Evolutionary conservation across 1,140 invertebrate genomes (phyloP).

Genomic region (Calephelis virginiensis): DNA sequence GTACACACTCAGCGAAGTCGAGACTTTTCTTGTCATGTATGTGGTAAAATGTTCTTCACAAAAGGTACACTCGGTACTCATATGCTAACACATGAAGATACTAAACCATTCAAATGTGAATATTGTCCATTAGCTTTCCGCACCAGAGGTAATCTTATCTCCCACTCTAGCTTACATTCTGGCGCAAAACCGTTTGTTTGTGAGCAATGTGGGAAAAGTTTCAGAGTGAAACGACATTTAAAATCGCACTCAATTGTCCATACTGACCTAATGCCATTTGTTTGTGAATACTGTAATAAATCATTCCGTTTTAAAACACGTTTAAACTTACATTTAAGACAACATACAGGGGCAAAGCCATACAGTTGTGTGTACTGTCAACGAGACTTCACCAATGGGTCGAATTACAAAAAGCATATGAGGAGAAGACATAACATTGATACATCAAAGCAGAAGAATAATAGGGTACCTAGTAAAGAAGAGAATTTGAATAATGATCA

Average conservation of each 20-base stretch:
- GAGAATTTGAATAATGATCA: conserved; percentile 12
- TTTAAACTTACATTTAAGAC: conserved; percentile 82
- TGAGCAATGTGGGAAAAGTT: conserved; percentile 86
- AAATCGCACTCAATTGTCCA: conserved; percentile 82
- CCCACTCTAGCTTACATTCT: conserved; percentile 82
- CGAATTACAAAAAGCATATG: conserved; percentile 89
- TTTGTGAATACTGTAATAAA: conserved; percentile 86
- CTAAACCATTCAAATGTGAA: conserved; percentile 62
- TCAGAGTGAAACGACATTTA: conserved; percentile 79
- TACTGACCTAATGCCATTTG: conserved; percentile 92
- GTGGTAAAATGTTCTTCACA: conserved; percentile 73
- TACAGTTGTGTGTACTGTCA: conserved; percentile 82
- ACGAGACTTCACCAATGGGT: conserved; percentile 87
- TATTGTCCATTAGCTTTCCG: conserved; percentile 61
- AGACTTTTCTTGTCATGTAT: conserved; percentile 65
- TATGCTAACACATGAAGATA: conserved; percentile 61
- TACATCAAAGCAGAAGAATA: conserved; percentile 53
- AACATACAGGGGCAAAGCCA: conserved; percentile 82
- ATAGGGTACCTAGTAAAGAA: conserved; percentile 28
- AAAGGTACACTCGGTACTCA: conserved; percentile 65
- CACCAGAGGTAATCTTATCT: conserved; percentile 62
- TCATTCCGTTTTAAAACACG: conserved; percentile 85
- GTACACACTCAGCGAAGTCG: conserved; percentile 58
- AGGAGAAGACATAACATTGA: conserved; percentile 83
- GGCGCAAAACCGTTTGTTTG: conserved; percentile 88